phyloP scores from a whole-genome alignment of 1,140 invertebrate genomes.

The Caenorhabditis briggsae region DNA sequence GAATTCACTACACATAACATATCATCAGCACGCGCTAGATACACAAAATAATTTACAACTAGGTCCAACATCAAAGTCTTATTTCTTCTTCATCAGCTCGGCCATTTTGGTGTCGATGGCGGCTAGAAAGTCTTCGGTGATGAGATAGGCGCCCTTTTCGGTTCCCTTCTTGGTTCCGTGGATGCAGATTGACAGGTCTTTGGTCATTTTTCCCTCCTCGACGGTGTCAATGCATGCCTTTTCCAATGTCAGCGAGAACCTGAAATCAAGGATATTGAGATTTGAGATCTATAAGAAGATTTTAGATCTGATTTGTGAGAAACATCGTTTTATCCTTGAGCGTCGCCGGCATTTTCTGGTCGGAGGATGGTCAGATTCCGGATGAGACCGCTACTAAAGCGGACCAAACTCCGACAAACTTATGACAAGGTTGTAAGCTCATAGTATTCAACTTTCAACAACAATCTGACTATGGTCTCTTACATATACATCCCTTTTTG shows the following conservation, averaged over 20 bases:
- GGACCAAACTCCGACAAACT: no score
- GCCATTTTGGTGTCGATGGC: conserved; percentile 70
- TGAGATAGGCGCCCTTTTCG: conserved; percentile 70
- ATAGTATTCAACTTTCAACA: no score
- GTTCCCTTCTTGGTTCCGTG: conserved; percentile 83
- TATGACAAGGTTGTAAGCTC: no score
- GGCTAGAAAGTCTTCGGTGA: conserved; percentile 73
- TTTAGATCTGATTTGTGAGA: no score
- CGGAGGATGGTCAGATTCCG: no score
- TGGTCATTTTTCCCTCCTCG: conserved; percentile 95
- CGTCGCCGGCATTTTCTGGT: no score
- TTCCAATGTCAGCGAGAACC: conserved; percentile 84
- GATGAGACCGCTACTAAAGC: no score
- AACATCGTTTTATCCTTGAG: no score
- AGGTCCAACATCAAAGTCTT: neutral
- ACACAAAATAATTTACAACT: conserved; percentile 30
- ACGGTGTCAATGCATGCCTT: conserved; percentile 93
- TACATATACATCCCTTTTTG: no score
- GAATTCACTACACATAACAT: conserved; percentile 7
- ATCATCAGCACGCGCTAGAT: conserved; percentile 41
- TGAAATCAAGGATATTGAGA: conserved; percentile 32
- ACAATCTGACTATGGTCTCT: no score
- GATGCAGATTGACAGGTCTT: conserved; percentile 97
- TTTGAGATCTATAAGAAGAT: neutral
- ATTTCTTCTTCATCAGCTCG: conserved; percentile 60